Evolutionary conservation across 2,797 vertebrate genomes (phyloP).

Genomic region (Halcyon chelicuti): DNA sequence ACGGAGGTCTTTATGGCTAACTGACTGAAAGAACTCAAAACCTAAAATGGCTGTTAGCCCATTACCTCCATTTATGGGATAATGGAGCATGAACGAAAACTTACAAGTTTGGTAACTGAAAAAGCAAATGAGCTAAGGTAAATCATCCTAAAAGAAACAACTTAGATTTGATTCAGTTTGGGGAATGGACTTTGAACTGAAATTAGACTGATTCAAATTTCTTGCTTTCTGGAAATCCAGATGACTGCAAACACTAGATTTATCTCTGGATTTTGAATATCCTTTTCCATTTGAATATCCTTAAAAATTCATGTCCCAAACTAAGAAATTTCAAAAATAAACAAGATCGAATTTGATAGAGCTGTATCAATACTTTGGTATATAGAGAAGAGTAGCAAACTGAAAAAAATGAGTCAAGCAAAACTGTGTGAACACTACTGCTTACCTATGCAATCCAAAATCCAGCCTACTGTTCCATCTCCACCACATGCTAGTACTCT

Average conservation of each 20-base stretch:
- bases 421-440: background rate
- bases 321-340: background rate
- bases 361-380: background rate
- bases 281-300: background rate
- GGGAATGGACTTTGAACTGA: background rate
- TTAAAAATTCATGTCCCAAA: background rate
- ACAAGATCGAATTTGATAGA: background rate
- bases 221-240: background rate
- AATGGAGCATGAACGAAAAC: background rate
- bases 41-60: background rate
- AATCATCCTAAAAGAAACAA: background rate
- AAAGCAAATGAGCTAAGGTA: background rate
- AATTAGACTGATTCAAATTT: background rate
- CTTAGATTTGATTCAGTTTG: background rate
- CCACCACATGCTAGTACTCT: slow-evolving; percentile 92
- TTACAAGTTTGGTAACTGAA: background rate
- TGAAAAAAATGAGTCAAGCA: background rate
- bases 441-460: slow-evolving; percentile 95
- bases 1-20: background rate
- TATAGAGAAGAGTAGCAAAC: background rate
- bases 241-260: background rate
- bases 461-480: slow-evolving; percentile 95
- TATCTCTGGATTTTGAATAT: background rate
- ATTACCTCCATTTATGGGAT: background rate
- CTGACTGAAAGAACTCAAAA: background rate